phyloP scores from a whole-genome alignment of 2,888 invertebrate species.

The Pimpla rufipes region DNA sequence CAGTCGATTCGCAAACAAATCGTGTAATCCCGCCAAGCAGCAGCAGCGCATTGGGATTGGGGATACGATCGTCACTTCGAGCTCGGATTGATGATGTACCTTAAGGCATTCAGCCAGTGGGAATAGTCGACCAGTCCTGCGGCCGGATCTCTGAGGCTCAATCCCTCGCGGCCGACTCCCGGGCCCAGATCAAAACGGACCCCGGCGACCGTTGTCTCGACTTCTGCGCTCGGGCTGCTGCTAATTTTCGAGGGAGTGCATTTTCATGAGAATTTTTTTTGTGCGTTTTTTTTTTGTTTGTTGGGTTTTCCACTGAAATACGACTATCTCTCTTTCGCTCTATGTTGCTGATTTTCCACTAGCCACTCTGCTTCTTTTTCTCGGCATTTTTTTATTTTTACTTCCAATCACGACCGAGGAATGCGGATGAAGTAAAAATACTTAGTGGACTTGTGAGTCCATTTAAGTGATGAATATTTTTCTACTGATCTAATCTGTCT shows the following conservation, averaged over 20 bases:
- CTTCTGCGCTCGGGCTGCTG: constrained; percentile 84
- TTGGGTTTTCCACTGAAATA: not conserved
- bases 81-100: constrained; percentile 80
- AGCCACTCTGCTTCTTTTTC: not conserved
- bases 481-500: not conserved
- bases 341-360: too few relatives aligned
- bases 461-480: not conserved
- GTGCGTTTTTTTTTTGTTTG: not conserved
- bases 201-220: constrained; percentile 85
- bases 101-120: constrained; percentile 87
- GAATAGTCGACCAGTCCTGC: constrained; percentile 88
- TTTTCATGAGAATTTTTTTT: constrained; percentile 52
- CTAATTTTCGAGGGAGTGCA: constrained; percentile 72
- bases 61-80: constrained; percentile 51
- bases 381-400: not conserved
- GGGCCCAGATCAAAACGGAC: constrained; percentile 85
- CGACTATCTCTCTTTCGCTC: not conserved
- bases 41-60: constrained; percentile 56
- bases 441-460: not conserved
- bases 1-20: constrained; percentile 26
- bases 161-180: constrained; percentile 86
- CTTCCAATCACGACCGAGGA: not conserved
- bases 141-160: constrained; percentile 87
- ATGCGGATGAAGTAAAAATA: not conserved
- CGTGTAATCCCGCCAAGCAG: constrained; percentile 57